Evolutionary conservation across 2,113 vertebrate genomes (phyloP).

Genomic region (Crotalus horridus): DNA sequence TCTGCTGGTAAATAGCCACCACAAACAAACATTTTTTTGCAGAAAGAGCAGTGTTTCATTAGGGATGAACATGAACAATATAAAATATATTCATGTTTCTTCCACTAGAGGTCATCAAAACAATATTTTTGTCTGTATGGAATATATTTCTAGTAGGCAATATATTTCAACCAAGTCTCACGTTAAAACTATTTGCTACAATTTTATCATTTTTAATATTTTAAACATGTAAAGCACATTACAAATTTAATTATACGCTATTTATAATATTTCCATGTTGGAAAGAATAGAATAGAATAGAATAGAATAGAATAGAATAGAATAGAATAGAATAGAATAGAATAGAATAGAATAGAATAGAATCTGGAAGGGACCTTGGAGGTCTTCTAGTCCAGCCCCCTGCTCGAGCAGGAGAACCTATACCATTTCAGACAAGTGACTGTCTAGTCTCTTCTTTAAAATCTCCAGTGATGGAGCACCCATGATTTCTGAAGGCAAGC

Average conservation of each 20-base stretch:
- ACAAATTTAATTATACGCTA: background rate
- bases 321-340: too few species aligned
- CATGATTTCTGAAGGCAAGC: too few species aligned
- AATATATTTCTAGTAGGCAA: background rate
- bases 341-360: too few species aligned
- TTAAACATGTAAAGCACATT: background rate
- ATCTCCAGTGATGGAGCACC: too few species aligned
- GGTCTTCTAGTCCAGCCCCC: too few species aligned
- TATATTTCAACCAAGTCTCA: background rate
- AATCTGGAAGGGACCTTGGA: too few species aligned
- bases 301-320: too few species aligned
- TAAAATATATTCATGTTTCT: background rate
- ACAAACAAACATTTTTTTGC: background rate
- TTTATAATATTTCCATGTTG: background rate
- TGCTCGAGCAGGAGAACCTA: too few species aligned
- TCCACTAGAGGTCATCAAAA: conserved; percentile 61
- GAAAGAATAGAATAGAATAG: background rate
- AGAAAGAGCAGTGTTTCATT: background rate
- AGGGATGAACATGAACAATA: background rate
- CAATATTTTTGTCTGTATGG: background rate
- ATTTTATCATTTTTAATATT: background rate
- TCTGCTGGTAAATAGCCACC: background rate
- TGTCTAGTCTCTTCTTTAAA: too few species aligned
- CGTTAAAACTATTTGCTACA: background rate
- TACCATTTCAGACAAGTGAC: too few species aligned